Evolutionary conservation across 1,140 invertebrate species (phyloP).

Genomic region (Drosophila murphyi): DNA sequence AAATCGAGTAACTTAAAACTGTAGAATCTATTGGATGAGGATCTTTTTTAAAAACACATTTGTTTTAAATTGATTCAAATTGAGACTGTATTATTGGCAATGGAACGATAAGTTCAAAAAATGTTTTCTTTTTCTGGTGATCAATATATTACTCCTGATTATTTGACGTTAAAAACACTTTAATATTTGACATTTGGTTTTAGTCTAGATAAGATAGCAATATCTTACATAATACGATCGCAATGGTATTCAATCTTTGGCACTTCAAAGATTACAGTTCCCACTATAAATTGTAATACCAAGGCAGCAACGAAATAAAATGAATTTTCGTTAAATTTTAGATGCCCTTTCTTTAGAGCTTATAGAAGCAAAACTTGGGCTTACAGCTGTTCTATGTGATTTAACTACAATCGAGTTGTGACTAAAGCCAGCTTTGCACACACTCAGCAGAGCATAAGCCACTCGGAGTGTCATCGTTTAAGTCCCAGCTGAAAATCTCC

Average conservation of each 20-base stretch:
- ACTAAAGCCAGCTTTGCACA: conserved; percentile 1
- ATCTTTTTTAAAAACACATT: neutral
- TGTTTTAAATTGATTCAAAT: too few relatives aligned
- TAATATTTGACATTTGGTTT: neutral
- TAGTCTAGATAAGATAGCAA: conserved; percentile 2
- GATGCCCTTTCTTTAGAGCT: neutral
- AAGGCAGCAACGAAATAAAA: neutral
- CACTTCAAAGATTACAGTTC: neutral
- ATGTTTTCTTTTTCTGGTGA: neutral
- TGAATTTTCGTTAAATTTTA: neutral
- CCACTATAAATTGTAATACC: neutral
- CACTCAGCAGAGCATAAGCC: conserved; percentile 2
- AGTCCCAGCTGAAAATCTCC: conserved; percentile 1
- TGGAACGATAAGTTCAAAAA: neutral
- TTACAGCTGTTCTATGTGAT: neutral
- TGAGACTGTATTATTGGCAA: too few relatives aligned
- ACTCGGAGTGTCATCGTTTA: neutral
- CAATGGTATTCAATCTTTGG: neutral
- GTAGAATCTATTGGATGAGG: neutral
- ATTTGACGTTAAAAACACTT: neutral
- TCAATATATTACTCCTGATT: neutral
- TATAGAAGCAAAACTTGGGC: neutral
- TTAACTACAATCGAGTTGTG: neutral
- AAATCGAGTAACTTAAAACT: neutral
- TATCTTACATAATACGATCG: neutral